A percentile compares a stretch with the other conserved stretches of the same genome.
Conservation (phyloP, 2,797 vertebrate genomes). For the Acrossocheilus fasciatus region DNA sequence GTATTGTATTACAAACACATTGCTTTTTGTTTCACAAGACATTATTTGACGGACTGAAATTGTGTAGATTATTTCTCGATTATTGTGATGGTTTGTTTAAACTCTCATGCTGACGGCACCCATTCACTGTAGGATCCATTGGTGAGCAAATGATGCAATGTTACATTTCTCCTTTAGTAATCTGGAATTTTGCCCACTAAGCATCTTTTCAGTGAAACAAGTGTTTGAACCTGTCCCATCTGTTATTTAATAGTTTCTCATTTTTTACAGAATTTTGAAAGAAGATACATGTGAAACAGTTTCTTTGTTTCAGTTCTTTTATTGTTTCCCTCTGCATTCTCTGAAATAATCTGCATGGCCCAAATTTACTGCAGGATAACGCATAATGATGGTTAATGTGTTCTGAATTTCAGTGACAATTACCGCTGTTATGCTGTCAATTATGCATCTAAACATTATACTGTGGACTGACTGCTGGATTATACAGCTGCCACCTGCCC, state of each 20-base stretch:
- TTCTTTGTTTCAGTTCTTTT: slow-evolving; percentile 17
- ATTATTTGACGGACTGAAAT: neutral
- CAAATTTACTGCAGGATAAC: slow-evolving; percentile 25
- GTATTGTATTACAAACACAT: neutral
- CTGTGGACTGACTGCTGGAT: slow-evolving; percentile 53
- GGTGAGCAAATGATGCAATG: neutral
- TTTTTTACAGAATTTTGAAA: slow-evolving; percentile 13
- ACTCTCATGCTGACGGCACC: neutral
- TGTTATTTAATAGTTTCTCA: neutral
- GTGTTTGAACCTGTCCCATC: neutral
- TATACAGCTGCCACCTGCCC: slow-evolving; percentile 75
- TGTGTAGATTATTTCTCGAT: neutral
- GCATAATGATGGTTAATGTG: slow-evolving; percentile 56
- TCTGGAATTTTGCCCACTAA: neutral
- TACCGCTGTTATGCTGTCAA: slow-evolving; percentile 59
- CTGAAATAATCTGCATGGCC: neutral
- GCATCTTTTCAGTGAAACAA: neutral
- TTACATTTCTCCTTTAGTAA: neutral
- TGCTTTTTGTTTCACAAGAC: neutral
- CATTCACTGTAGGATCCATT: neutral
- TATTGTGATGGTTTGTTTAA: neutral
- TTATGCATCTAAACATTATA: slow-evolving; percentile 37
- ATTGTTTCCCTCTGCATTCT: slow-evolving; percentile 22
- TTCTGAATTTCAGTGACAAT: slow-evolving; percentile 59
- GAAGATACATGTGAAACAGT: slow-evolving; percentile 7